These are phyloP conservation scores for Parasteatoda tepidariorum DNA, from an alignment of 1,140 invertebrate genomes.

Conservation along the genomic window DNA sequence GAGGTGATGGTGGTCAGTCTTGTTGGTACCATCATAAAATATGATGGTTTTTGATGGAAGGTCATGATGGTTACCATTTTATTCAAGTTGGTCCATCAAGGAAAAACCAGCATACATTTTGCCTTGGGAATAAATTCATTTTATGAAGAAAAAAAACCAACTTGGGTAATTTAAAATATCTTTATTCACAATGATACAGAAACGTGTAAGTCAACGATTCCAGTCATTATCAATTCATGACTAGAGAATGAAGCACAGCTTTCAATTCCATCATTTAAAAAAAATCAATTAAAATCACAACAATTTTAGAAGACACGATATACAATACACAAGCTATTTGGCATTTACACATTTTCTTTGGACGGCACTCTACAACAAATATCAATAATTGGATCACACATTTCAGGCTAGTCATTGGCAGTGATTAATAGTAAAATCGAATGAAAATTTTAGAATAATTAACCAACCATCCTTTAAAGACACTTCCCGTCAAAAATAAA, in stretches of 20 bases:
- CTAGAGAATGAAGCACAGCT: constrained; percentile 49
- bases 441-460: too few species aligned
- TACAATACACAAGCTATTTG: constrained; percentile 9
- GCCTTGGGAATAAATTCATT: background rate
- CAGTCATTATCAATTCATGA: constrained; percentile 27
- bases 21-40: background rate
- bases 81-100: too few species aligned
- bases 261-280: background rate
- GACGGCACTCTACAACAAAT: background rate
- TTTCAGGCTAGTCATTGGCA: too few species aligned
- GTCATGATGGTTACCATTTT: too few species aligned
- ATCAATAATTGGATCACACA: background rate
- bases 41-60: too few species aligned
- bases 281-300: background rate
- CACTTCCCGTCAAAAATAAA: too few species aligned
- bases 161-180: background rate
- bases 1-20: background rate
- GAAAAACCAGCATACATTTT: background rate
- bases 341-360: constrained; percentile 38
- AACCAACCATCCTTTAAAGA: too few species aligned
- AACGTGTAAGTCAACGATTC: background rate
- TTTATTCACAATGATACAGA: constrained; percentile 19
- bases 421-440: too few species aligned
- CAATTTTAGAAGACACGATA: background rate
- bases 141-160: background rate